These are phyloP conservation scores for Stenolophus ochropezus DNA, from an alignment of 2,888 invertebrate genomes.

Conservation along the genomic window DNA sequence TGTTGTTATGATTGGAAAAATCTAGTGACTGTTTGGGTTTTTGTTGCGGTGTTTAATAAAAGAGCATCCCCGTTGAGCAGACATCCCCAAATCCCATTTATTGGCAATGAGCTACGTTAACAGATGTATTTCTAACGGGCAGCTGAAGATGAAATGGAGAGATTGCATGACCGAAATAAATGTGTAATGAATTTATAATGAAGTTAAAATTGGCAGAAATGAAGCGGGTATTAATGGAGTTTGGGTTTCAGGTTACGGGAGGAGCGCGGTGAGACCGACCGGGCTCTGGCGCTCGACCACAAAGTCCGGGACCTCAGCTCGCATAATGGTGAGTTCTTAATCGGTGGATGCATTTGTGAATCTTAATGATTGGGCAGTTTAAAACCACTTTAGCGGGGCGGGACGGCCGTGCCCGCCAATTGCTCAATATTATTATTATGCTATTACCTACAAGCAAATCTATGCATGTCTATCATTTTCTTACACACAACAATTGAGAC, in stretches of 20 bases:
- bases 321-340: slow-evolving; percentile 84
- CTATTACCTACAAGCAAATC: slow-evolving; percentile 1
- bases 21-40: too few species aligned
- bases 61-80: slow-evolving; percentile 66
- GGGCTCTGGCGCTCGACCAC: slow-evolving; percentile 86
- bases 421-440: slow-evolving; percentile 52
- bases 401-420: slow-evolving; percentile 19
- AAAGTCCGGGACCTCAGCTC: slow-evolving; percentile 91
- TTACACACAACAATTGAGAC: neutral
- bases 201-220: slow-evolving; percentile 68
- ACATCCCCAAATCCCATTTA: slow-evolving; percentile 68
- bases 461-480: slow-evolving; percentile 9
- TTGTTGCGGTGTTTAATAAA: slow-evolving; percentile 47
- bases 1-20: too few species aligned
- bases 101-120: slow-evolving; percentile 71
- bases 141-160: slow-evolving; percentile 69
- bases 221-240: slow-evolving; percentile 32
- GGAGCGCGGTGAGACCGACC: slow-evolving; percentile 89
- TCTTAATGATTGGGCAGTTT: slow-evolving; percentile 58
- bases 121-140: slow-evolving; percentile 66
- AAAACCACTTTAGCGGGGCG: slow-evolving; percentile 48
- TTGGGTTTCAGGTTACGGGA: slow-evolving; percentile 87
- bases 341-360: slow-evolving; percentile 48
- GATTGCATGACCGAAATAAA: slow-evolving; percentile 69
- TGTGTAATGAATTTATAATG: slow-evolving; percentile 72